Conservation (phyloP, 2,888 invertebrate species). For the Drosophila infuscata region DNA sequence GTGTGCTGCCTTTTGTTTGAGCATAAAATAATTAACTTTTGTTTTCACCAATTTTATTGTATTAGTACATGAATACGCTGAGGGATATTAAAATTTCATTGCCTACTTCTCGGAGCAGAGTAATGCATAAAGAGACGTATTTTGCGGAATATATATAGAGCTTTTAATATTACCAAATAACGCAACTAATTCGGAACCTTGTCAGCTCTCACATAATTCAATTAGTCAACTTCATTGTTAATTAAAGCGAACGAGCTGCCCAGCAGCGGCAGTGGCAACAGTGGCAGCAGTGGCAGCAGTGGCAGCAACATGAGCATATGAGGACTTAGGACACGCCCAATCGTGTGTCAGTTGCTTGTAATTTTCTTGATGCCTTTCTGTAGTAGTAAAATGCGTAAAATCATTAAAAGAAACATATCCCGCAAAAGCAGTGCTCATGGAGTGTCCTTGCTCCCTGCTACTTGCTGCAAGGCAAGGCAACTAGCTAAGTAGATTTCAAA, state of each 20-base stretch:
- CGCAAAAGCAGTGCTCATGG: constrained; percentile 14
- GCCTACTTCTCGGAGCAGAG: constrained; percentile 31
- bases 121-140: constrained; percentile 8
- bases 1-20: neutral
- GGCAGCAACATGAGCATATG: constrained; percentile 14
- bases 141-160: constrained; percentile 9
- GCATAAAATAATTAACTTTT: neutral
- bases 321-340: constrained; percentile 48
- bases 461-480: constrained; percentile 24
- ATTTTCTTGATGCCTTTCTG: constrained; percentile 47
- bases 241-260: constrained; percentile 54
- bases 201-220: constrained; percentile 55
- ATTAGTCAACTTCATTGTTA: constrained; percentile 65
- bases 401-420: constrained; percentile 77
- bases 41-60: constrained; percentile 12
- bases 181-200: constrained; percentile 9
- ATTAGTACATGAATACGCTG: constrained; percentile 1
- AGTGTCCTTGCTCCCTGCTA: constrained; percentile 36
- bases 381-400: constrained; percentile 65
- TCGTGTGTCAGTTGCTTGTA: constrained; percentile 37
- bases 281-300: neutral
- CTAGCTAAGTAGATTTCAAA: constrained; percentile 78
- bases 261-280: constrained; percentile 1
- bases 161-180: constrained; percentile 4
- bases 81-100: constrained; percentile 21